Percentiles rank a stretch among this genome's conserved stretches.
phyloP scores from a whole-genome alignment of 2,113 vertebrate genomes.

The Silurus asotus region DNA sequence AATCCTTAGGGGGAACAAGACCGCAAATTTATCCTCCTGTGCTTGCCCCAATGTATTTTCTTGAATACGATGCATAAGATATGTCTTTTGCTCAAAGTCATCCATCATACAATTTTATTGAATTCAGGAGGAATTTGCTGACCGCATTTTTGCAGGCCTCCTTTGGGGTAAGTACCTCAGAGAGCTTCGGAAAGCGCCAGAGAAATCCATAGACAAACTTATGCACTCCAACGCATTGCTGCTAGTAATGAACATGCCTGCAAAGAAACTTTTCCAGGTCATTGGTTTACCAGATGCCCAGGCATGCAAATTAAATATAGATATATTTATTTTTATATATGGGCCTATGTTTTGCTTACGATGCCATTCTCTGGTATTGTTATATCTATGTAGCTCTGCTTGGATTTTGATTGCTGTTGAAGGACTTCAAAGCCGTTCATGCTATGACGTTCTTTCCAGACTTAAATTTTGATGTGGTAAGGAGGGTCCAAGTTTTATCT shows the following conservation, averaged over 20 bases:
- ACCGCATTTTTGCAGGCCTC: not conserved
- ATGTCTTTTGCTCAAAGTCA: conserved; percentile 29
- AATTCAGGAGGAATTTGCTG: conserved; percentile 44
- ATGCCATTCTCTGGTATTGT: not conserved
- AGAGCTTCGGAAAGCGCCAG: not conserved
- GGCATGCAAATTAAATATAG: not conserved
- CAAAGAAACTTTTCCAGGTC: not conserved
- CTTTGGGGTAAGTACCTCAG: not conserved
- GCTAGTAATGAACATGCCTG: not conserved
- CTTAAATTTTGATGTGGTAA: conserved; percentile 40
- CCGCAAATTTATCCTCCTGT: not conserved
- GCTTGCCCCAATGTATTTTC: conserved; percentile 34
- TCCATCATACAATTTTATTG: conserved; percentile 44
- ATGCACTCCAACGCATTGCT: not conserved
- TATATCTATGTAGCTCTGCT: not conserved
- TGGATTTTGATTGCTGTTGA: conserved; percentile 1
- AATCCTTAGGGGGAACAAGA: not conserved
- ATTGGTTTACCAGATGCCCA: not conserved
- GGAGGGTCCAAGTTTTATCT: conserved; percentile 14
- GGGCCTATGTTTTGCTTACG: too few species aligned
- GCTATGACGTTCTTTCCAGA: conserved; percentile 23
- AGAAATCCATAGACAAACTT: conserved; percentile 20
- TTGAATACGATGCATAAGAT: conserved; percentile 33
- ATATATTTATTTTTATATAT: not conserved
- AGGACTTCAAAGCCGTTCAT: conserved; percentile 35